Conservation (phyloP, 2,797 vertebrate genomes). For the Thaleichthys pacificus region DNA sequence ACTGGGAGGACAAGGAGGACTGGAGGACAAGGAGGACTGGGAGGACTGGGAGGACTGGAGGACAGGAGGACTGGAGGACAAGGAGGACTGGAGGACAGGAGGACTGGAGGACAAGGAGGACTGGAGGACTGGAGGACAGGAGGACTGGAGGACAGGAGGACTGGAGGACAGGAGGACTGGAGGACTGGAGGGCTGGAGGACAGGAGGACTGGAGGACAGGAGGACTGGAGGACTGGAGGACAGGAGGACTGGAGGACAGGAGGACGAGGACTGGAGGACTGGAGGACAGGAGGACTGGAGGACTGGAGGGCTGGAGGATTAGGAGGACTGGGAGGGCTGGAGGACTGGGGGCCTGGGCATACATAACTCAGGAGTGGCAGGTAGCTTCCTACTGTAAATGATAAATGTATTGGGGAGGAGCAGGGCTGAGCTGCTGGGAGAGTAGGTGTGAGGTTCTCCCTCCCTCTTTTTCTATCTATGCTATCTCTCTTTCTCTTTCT, state of each 20-base stretch:
- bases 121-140: too few species aligned
- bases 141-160: too few species aligned
- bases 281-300: constrained; percentile 1
- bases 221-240: background rate
- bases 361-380: constrained; percentile 70
- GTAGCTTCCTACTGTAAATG: constrained; percentile 72
- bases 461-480: background rate
- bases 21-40: too few species aligned
- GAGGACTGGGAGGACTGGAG: background rate
- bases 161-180: too few species aligned
- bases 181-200: background rate
- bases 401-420: constrained; percentile 58
- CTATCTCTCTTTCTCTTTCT: constrained; percentile 1
- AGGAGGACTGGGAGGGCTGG: background rate
- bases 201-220: background rate
- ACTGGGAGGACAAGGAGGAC: background rate
- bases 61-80: constrained; percentile 2
- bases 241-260: background rate
- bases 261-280: background rate
- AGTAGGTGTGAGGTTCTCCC: constrained; percentile 5
- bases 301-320: too few species aligned
- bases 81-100: too few species aligned
- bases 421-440: constrained; percentile 25
- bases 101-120: too few species aligned
- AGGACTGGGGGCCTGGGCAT: constrained; percentile 38